Percentiles rank a stretch among this genome's conserved stretches.
Conservation (phyloP, 2,888 invertebrate species). For the Molorchus minor region DNA sequence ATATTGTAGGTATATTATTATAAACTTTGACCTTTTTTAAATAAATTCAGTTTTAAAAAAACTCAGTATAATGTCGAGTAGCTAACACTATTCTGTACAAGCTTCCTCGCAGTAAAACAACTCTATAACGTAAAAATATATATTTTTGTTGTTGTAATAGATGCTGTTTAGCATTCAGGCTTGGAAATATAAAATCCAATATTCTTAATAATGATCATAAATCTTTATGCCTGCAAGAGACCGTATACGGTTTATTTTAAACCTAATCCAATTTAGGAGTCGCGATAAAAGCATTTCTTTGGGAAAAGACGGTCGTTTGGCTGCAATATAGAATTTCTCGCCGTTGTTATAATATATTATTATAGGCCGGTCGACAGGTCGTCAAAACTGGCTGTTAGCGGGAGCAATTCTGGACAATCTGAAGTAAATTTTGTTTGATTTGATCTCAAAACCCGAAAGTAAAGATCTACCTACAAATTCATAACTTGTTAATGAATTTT, state of each 20-base stretch:
- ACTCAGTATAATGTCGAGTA: no score
- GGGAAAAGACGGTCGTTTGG: constrained; percentile 1
- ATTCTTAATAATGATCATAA: constrained; percentile 53
- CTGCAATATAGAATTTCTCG: no score
- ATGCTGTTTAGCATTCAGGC: constrained; percentile 47
- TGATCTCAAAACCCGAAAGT: no score
- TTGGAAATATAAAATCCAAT: constrained; percentile 46
- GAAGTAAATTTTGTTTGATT: no score
- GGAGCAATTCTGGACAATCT: no score
- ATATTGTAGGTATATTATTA: no score
- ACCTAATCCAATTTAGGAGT: constrained; percentile 30
- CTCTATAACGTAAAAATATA: constrained; percentile 41
- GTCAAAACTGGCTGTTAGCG: not conserved
- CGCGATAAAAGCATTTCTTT: constrained; percentile 10
- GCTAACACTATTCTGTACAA: no score
- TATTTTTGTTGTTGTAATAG: constrained; percentile 45
- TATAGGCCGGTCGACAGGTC: not conserved
- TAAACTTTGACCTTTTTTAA: no score
- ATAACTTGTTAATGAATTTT: no score
- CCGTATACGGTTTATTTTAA: constrained; percentile 31
- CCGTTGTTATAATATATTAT: not conserved
- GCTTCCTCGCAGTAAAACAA: constrained; percentile 45
- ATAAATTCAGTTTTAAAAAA: no score
- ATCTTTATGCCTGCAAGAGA: constrained; percentile 40
- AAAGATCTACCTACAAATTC: no score